Evolutionary conservation across 2,113 vertebrate species (phyloP).

Genomic region (Entomyzon cyanotis): DNA sequence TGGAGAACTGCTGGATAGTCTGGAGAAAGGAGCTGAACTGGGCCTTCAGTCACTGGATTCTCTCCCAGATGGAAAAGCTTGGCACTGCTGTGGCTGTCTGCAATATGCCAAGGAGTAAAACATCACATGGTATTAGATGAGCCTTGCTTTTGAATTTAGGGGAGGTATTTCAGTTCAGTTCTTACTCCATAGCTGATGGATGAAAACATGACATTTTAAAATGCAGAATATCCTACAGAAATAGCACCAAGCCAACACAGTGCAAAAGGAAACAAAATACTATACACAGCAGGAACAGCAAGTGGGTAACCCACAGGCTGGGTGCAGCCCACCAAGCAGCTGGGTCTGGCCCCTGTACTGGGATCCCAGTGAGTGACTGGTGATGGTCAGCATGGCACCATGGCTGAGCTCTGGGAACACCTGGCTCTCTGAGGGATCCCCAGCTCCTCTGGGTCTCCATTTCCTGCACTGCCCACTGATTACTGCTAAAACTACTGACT

Average conservation of each 20-base stretch:
- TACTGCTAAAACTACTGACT: not conserved
- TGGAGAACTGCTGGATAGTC: no score
- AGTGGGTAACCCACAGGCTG: not conserved
- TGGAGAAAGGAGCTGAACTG: not conserved
- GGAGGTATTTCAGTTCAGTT: not conserved
- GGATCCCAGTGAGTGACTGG: not conserved
- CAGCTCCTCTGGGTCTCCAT: not conserved
- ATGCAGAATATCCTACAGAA: not conserved
- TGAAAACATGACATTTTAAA: not conserved
- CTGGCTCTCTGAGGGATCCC: not conserved
- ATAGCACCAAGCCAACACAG: not conserved
- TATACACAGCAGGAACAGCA: rapidly evolving
- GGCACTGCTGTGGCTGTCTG: not conserved
- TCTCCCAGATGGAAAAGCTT: not conserved
- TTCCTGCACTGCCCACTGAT: not conserved
- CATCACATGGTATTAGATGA: not conserved
- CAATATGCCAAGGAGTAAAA: not conserved
- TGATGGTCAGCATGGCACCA: rapidly evolving
- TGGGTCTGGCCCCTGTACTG: rapidly evolving
- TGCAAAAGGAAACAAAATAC: not conserved
- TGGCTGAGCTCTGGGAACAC: not conserved
- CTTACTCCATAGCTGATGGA: not conserved
- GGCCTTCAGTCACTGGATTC: rapidly evolving
- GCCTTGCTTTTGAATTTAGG: not conserved
- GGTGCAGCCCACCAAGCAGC: not conserved